Conservation (phyloP, 2,888 invertebrate species). For the Cepaea hortensis region DNA sequence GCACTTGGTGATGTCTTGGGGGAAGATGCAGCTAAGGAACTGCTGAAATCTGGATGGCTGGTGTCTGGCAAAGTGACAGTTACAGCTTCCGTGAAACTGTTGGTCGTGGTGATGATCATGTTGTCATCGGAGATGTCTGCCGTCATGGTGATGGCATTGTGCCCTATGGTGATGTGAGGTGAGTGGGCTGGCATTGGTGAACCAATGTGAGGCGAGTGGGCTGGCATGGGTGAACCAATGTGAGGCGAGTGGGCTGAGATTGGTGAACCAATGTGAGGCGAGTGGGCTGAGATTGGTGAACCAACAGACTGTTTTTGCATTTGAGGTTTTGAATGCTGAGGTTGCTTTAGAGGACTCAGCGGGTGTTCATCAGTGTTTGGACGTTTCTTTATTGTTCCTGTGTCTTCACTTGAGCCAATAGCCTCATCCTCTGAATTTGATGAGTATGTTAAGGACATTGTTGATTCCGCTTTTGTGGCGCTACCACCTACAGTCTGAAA, state of each 20-base stretch:
- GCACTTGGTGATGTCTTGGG: constrained; percentile 19
- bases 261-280: neutral
- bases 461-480: constrained; percentile 1
- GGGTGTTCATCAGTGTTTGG: constrained; percentile 51
- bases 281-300: neutral
- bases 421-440: constrained; percentile 72
- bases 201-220: neutral
- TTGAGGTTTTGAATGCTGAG: neutral
- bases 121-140: constrained; percentile 39
- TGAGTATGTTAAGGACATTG: constrained; percentile 66
- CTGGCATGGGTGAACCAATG: neutral
- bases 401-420: constrained; percentile 68
- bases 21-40: neutral
- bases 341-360: neutral
- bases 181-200: neutral
- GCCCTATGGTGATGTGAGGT: neutral
- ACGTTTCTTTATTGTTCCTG: constrained; percentile 73
- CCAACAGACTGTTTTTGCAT: neutral
- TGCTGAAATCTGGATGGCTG: neutral
- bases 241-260: neutral
- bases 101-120: constrained; percentile 36
- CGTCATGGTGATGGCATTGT: constrained; percentile 40
- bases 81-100: constrained; percentile 25
- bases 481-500: neutral
- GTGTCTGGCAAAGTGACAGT: constrained; percentile 25